Evolutionary conservation across 2,113 vertebrate genomes (phyloP).

Genomic region (Oriolus oriolus): DNA sequence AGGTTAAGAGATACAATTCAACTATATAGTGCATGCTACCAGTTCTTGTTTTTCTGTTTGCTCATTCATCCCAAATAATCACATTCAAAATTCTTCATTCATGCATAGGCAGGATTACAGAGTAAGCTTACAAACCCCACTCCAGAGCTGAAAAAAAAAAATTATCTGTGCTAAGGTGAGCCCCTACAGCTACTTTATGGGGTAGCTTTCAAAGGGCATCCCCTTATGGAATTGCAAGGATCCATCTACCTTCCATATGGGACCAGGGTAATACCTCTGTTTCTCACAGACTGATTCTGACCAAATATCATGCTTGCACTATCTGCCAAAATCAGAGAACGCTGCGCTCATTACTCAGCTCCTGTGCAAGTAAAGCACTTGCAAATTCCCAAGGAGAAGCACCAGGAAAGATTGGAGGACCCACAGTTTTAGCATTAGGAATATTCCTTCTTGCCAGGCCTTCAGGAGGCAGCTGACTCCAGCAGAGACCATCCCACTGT

Average conservation of each 20-base stretch:
- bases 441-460: background rate
- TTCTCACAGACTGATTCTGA: background rate
- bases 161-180: background rate
- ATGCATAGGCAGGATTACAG: background rate
- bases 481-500: rapidly evolving
- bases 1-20: background rate
- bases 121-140: background rate
- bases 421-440: background rate
- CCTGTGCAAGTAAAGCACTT: background rate
- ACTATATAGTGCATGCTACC: background rate
- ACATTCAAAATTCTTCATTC: background rate
- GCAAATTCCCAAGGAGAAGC: background rate
- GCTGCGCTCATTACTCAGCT: background rate
- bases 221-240: background rate
- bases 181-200: background rate
- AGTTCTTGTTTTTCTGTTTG: background rate
- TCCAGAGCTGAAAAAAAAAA: background rate
- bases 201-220: background rate
- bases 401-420: background rate
- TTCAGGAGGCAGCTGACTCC: background rate
- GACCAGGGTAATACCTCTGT: background rate
- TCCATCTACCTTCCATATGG: background rate
- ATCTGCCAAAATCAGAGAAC: background rate
- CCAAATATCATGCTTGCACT: background rate
- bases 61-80: background rate